A percentile compares a stretch with the other conserved stretches of the same genome.
Conservation (phyloP, 1,140 invertebrate genomes). For the Psilanteris sp. region DNA sequence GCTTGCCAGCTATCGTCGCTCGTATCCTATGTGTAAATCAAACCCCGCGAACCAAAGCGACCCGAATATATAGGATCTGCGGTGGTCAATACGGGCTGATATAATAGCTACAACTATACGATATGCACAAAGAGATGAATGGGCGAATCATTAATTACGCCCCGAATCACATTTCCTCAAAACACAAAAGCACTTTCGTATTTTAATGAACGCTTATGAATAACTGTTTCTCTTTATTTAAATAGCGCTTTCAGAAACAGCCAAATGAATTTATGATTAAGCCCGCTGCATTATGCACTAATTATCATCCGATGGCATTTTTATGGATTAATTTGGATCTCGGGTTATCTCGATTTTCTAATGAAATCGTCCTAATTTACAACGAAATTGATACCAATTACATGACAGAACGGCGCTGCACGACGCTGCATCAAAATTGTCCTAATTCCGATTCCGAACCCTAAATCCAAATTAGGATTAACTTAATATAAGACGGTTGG, state of each 20-base stretch:
- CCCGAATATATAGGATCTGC: slow-evolving; percentile 48
- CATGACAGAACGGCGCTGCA: slow-evolving; percentile 2
- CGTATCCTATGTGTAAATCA: slow-evolving; percentile 64
- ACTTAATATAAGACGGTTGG: neutral
- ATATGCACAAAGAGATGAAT: slow-evolving; percentile 52
- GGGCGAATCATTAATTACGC: slow-evolving; percentile 54
- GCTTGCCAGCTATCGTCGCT: slow-evolving; percentile 53
- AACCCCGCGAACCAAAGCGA: slow-evolving; percentile 56
- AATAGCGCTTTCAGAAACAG: slow-evolving; percentile 12
- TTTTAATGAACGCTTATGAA: slow-evolving; percentile 23
- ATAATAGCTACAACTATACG: slow-evolving; percentile 56
- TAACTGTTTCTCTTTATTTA: slow-evolving; percentile 27
- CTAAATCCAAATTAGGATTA: slow-evolving; percentile 5
- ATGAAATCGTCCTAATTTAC: slow-evolving; percentile 5
- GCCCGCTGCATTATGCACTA: neutral
- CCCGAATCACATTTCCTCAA: slow-evolving; percentile 44
- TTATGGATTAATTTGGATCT: neutral
- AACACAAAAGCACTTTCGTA: slow-evolving; percentile 2
- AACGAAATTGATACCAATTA: slow-evolving; percentile 13
- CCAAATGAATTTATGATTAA: slow-evolving; percentile 17
- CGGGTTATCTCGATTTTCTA: neutral
- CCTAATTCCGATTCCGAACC: slow-evolving; percentile 2
- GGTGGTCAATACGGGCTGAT: slow-evolving; percentile 52
- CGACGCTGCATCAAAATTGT: neutral
- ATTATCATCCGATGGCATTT: neutral